Evolutionary conservation across 2,113 vertebrate genomes (phyloP).

Genomic region (Leucosticte australis): DNA sequence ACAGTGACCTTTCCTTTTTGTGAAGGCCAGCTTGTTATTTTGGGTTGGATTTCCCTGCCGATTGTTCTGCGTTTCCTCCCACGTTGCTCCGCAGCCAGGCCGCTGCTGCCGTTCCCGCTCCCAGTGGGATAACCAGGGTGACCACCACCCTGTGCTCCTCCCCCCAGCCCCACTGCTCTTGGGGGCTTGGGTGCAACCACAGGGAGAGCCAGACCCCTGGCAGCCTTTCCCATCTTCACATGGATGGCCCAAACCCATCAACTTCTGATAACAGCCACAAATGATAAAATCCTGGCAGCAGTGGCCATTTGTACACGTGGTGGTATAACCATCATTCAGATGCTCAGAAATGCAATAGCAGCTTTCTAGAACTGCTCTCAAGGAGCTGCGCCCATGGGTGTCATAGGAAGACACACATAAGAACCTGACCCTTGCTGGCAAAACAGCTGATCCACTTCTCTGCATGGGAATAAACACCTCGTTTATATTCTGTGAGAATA

Average conservation of each 20-base stretch:
- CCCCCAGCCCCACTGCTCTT: neutral
- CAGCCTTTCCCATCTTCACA: neutral
- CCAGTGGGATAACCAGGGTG: neutral
- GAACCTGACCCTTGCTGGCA: neutral
- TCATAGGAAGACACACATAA: neutral
- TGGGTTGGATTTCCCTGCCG: slow-evolving; percentile 56
- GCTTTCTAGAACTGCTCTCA: neutral
- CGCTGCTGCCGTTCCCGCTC: neutral
- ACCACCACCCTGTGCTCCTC: neutral
- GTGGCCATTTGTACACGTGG: accelerated
- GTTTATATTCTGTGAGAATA: neutral
- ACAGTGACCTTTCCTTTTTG: slow-evolving; percentile 12
- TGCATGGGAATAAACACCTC: neutral
- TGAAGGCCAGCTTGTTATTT: slow-evolving; percentile 27
- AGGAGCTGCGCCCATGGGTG: neutral
- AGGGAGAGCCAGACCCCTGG: neutral
- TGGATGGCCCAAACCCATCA: accelerated
- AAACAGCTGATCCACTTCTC: neutral
- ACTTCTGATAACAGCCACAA: neutral
- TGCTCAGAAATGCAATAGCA: neutral
- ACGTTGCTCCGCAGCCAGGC: accelerated
- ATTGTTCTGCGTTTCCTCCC: slow-evolving; percentile 52
- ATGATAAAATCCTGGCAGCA: neutral
- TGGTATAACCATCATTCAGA: accelerated
- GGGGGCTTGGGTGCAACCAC: neutral